These are phyloP conservation scores for Typhlomys cinereus DNA, from an alignment of 2,113 vertebrate genomes.

Conservation along the genomic window DNA sequence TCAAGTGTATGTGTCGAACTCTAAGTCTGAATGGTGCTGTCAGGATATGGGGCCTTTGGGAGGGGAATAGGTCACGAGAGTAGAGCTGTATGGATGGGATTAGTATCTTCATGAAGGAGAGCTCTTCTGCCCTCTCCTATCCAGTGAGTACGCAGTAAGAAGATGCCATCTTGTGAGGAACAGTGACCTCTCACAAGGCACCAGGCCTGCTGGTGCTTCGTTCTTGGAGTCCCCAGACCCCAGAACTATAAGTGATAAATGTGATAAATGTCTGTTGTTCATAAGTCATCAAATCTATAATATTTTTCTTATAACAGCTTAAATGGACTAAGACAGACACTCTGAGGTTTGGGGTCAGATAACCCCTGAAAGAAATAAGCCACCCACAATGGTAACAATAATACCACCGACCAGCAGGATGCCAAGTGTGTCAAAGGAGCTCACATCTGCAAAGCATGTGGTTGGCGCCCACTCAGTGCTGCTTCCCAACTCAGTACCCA, in stretches of 20 bases:
- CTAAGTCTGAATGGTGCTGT: background rate
- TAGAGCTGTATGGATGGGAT: background rate
- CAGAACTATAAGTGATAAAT: background rate
- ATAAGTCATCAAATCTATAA: background rate
- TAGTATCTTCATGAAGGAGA: background rate
- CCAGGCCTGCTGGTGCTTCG: background rate
- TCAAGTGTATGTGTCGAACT: background rate
- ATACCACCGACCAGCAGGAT: rapidly evolving
- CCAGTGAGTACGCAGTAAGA: too few species aligned
- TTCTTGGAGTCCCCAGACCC: background rate
- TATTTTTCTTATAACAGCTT: background rate
- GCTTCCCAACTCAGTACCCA: background rate
- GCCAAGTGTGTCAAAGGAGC: background rate
- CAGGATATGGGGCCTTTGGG: background rate
- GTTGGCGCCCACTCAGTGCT: background rate
- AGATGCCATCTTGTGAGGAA: background rate
- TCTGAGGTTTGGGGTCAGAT: background rate
- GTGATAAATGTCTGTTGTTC: background rate
- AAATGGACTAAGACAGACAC: too few species aligned
- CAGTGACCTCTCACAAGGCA: background rate
- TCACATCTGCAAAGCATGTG: rapidly evolving
- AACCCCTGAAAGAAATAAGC: background rate
- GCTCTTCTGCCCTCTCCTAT: background rate
- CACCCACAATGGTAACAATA: rapidly evolving
- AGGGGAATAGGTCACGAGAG: background rate